Evolutionary conservation across 2,888 invertebrate genomes (phyloP).

Genomic region (Pterostichus madidus): DNA sequence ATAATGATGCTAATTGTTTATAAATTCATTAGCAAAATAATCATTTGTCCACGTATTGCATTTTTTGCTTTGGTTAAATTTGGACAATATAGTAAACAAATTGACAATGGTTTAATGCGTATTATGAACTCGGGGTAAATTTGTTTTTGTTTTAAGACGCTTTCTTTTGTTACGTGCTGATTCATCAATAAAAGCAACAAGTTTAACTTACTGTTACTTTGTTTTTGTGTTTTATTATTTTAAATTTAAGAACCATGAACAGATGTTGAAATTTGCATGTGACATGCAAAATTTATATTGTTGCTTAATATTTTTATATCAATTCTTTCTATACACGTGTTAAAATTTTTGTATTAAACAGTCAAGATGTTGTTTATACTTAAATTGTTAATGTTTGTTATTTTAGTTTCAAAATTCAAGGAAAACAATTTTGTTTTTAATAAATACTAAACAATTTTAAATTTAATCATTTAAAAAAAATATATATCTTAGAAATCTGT

Average conservation of each 20-base stretch:
- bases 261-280: not conserved
- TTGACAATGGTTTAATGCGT: slow-evolving; percentile 28
- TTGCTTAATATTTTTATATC: no score
- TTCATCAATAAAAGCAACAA: slow-evolving; percentile 62
- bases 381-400: no score
- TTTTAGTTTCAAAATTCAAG: no score
- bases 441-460: no score
- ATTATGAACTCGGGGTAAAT: slow-evolving; percentile 6
- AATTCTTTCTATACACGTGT: not conserved
- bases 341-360: no score
- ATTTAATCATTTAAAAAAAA: no score
- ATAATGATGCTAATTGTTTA: slow-evolving; percentile 15
- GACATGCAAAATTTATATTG: no score
- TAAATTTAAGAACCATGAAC: not conserved
- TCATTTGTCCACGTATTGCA: slow-evolving; percentile 71
- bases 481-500: no score
- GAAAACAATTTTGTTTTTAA: no score
- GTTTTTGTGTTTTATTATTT: slow-evolving; percentile 44
- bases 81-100: slow-evolving; percentile 66
- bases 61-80: slow-evolving; percentile 70
- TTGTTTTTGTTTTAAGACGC: slow-evolving; percentile 27
- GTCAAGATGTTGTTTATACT: no score
- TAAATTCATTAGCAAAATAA: slow-evolving; percentile 42
- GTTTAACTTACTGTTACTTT: slow-evolving; percentile 49
- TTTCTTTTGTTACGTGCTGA: slow-evolving; percentile 59